Evolutionary conservation across 1,140 invertebrate genomes (phyloP).

Genomic region (Musca domestica): DNA sequence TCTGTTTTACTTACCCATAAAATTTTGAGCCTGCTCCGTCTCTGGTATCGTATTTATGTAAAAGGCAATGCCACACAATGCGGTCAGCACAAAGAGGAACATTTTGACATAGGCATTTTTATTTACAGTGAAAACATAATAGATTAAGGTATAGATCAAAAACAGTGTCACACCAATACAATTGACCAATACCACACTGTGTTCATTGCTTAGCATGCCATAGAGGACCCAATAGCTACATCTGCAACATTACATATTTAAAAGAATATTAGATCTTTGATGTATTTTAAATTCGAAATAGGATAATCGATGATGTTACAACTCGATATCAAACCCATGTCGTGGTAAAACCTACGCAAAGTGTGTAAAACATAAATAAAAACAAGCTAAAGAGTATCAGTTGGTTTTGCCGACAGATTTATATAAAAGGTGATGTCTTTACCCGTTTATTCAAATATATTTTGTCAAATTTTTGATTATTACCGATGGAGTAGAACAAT

Average conservation of each 20-base stretch:
- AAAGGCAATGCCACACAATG: conserved; percentile 38
- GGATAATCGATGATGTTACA: neutral
- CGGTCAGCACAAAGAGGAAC: conserved; percentile 37
- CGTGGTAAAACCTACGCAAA: too few relatives aligned
- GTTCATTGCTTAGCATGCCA: conserved; percentile 65
- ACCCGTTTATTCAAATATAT: too few relatives aligned
- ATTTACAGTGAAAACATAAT: conserved; percentile 59
- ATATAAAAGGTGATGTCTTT: too few relatives aligned
- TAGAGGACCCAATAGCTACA: conserved; percentile 67
- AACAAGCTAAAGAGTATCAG: too few relatives aligned
- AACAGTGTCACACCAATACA: conserved; percentile 64
- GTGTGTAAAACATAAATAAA: too few relatives aligned
- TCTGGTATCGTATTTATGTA: conserved; percentile 40
- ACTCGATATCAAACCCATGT: too few relatives aligned
- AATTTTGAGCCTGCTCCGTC: conserved; percentile 35
- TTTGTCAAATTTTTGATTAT: too few relatives aligned
- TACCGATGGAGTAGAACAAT: too few relatives aligned
- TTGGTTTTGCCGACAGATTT: too few relatives aligned
- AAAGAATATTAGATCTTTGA: neutral
- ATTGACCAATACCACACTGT: conserved; percentile 65
- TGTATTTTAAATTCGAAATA: conserved; percentile 23
- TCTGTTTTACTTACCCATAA: conserved; percentile 37
- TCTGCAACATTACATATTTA: conserved; percentile 28
- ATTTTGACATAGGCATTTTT: conserved; percentile 45
- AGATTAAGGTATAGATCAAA: conserved; percentile 61